A percentile compares a stretch with the other conserved stretches of the same genome.
phyloP scores from a whole-genome alignment of 1,140 invertebrate species.

The Bombus picipes region DNA sequence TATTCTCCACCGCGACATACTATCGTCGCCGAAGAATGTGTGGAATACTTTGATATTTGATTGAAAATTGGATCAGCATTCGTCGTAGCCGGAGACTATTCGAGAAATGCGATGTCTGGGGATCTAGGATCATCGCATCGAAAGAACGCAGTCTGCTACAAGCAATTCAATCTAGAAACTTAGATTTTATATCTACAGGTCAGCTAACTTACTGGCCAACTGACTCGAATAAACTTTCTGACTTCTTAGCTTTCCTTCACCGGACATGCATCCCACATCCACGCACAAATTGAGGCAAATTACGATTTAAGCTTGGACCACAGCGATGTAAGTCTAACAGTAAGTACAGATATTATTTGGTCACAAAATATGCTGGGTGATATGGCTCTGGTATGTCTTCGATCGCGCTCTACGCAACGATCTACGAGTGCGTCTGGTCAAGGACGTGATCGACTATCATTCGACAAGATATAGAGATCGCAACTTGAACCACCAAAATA shows the following conservation, averaged over 20 bases:
- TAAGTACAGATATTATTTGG: background rate
- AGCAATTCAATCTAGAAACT: background rate
- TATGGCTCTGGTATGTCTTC: too few species aligned
- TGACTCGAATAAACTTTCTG: background rate
- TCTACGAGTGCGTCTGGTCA: too few species aligned
- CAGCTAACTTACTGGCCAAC: too few species aligned
- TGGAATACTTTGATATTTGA: background rate
- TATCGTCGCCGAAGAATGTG: background rate
- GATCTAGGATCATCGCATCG: background rate
- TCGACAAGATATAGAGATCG: too few species aligned
- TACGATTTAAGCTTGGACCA: background rate
- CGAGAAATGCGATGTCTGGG: background rate
- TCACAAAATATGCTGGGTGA: too few species aligned
- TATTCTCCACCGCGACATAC: background rate
- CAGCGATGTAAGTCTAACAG: background rate
- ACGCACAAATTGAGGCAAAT: background rate
- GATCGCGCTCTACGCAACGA: too few species aligned
- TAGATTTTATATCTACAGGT: background rate
- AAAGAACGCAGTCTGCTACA: background rate
- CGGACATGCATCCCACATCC: background rate
- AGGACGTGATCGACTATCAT: too few species aligned
- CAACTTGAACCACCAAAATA: too few species aligned
- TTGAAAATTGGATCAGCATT: background rate
- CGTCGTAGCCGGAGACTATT: background rate
- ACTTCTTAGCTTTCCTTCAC: background rate